Evolutionary conservation across 23 tunicate species (phyloP).

Genomic region (Styela clava): DNA sequence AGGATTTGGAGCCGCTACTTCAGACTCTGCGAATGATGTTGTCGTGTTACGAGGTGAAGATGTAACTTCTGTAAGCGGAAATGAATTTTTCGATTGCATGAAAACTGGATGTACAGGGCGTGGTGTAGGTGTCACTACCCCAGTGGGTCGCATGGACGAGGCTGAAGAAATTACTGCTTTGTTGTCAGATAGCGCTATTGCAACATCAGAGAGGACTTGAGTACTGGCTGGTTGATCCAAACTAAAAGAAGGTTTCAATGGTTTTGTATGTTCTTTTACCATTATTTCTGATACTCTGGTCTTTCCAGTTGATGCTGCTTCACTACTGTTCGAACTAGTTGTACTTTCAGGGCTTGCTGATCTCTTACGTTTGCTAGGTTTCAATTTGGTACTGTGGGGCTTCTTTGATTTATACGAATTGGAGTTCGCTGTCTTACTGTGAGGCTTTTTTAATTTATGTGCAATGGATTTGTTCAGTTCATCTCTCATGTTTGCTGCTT

Average conservation of each 20-base stretch:
- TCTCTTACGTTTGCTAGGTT: background rate
- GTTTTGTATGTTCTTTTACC: background rate
- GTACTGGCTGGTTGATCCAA: conserved; percentile 10
- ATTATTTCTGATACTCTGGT: too few relatives aligned
- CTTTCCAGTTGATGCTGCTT: background rate
- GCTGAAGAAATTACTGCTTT: background rate
- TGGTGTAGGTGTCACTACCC: conserved; percentile 29
- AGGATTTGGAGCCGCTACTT: background rate
- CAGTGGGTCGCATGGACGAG: conserved; percentile 5
- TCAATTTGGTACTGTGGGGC: background rate
- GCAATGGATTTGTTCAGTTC: conserved; percentile 24
- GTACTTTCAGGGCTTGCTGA: background rate
- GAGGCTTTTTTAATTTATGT: conserved; percentile 1
- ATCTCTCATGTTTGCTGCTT: conserved; percentile 29
- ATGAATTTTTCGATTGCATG: background rate
- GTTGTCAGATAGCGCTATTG: background rate
- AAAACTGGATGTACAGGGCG: conserved; percentile 21
- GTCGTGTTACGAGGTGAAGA: background rate
- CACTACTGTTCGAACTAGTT: background rate
- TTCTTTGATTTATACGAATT: background rate
- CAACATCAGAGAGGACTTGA: conserved; percentile 10
- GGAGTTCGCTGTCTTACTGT: too few relatives aligned
- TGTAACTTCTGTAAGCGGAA: conserved; percentile 17
- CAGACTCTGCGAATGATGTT: background rate
- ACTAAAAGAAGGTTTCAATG: background rate